Percentiles rank a stretch among this genome's conserved stretches.
These are phyloP conservation scores for Pheosia tremula DNA, from an alignment of 2,888 invertebrate species.

Conservation along the genomic window DNA sequence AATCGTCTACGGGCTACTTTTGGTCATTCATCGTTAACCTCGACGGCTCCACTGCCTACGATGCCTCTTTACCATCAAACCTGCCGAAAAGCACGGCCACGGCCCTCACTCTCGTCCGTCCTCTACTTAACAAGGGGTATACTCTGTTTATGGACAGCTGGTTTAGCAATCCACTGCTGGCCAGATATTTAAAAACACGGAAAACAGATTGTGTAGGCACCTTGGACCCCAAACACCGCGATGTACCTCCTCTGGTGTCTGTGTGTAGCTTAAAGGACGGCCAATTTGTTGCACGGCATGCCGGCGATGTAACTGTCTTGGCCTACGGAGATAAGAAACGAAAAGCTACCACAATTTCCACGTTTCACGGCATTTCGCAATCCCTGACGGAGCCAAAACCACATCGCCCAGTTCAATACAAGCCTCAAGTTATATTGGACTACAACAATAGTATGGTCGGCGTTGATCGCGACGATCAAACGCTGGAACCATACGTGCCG, in stretches of 20 bases:
- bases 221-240: not conserved
- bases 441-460: not conserved
- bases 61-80: not conserved
- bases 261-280: not conserved
- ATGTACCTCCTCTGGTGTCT: not conserved
- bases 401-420: conserved; percentile 10
- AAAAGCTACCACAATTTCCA: not conserved
- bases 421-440: not conserved
- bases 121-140: not conserved
- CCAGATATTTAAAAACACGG: not conserved
- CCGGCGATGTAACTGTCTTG: not conserved
- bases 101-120: not conserved
- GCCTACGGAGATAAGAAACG: not conserved
- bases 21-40: not conserved
- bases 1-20: not conserved
- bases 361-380: not conserved
- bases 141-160: not conserved
- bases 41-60: not conserved
- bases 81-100: not conserved
- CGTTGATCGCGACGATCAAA: not conserved
- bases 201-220: not conserved
- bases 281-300: not conserved
- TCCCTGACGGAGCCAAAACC: not conserved
- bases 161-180: not conserved
- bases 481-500: not conserved